Base-by-base conservation (phyloP, 2,113 vertebrate species). In the Nothocercus nigrocapillus region DNA sequence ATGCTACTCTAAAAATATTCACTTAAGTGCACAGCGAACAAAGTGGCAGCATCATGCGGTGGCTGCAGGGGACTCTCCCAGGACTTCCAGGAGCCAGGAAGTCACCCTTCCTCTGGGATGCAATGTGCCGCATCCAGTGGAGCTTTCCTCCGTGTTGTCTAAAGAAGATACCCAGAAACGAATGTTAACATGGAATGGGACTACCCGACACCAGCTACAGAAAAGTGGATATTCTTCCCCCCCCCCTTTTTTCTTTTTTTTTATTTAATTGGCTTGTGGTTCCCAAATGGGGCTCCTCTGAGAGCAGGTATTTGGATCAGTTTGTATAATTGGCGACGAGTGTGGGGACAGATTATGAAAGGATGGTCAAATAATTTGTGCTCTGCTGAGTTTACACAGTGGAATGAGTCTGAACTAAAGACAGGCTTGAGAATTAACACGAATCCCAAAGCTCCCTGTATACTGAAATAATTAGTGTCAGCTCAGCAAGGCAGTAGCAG, bases 341-440 rank as follows among this genome's bases (percentile, higher is more conserved):
- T 79, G 8, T 74, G 66, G 96, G 92, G 93, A 96, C 85, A 96
- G 95, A 97, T 97, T 96, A 97, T 82, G 95, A 96, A 95, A 93
- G 95, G 90, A 94, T 86, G 93, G 96, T 95, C 94, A 97, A 97
- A 95, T 96, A 96, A 97, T 97, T 97, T 95, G 96, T 92, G 94
- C 93, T 88, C 92, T 95, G 88, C 73, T 93, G 93, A 85, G 88
- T 97, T 97, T 97, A 95, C 95, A 95, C 95, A 96, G 90, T 74
- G 96, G 95, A 97, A 97, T 94, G 93, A 92, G 67, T 96, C 92
- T 95, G 96, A 96, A 93, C 96, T 97, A 96, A 94, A 95, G 95
- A 96, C 93, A 95, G 95, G 95, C 93, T 96, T 92, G 96, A 96
- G 96, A 97, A 97, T 97, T 96, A 97, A 84, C 87, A 90, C 0